Evolutionary conservation across 2,888 invertebrate species (phyloP).

Genomic region (Oegoconia quadripuncta): DNA sequence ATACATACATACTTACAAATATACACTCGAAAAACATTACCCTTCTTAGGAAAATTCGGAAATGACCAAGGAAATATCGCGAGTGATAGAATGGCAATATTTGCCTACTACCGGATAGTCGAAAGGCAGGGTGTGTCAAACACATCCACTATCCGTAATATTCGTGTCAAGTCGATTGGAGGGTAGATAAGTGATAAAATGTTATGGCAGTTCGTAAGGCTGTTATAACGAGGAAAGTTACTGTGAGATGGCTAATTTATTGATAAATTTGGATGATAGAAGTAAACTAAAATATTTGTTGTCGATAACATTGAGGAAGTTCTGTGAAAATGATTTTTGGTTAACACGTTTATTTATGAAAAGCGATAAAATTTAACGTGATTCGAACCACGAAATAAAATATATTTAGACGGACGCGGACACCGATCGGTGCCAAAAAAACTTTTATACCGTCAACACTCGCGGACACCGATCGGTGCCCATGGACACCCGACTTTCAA

Average conservation of each 20-base stretch:
- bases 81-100: constrained; percentile 32
- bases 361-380: no score
- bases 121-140: constrained; percentile 10
- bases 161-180: constrained; percentile 12
- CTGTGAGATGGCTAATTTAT: neutral
- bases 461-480: no score
- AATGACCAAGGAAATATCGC: constrained; percentile 3
- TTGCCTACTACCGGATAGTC: constrained; percentile 25
- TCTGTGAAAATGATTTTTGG: no score
- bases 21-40: neutral
- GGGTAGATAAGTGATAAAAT: constrained; percentile 25
- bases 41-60: neutral
- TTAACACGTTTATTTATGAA: no score
- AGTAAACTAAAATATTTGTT: no score
- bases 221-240: constrained; percentile 7
- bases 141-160: constrained; percentile 6
- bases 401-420: no score
- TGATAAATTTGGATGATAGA: no score
- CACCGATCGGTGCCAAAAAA: no score
- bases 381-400: no score
- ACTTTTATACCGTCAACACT: no score
- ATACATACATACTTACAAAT: neutral
- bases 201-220: constrained; percentile 19
- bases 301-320: no score
- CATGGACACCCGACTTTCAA: no score